Base-by-base conservation (phyloP, 2,113 vertebrate species). In the Hydrochoerus hydrochaeris region DNA sequence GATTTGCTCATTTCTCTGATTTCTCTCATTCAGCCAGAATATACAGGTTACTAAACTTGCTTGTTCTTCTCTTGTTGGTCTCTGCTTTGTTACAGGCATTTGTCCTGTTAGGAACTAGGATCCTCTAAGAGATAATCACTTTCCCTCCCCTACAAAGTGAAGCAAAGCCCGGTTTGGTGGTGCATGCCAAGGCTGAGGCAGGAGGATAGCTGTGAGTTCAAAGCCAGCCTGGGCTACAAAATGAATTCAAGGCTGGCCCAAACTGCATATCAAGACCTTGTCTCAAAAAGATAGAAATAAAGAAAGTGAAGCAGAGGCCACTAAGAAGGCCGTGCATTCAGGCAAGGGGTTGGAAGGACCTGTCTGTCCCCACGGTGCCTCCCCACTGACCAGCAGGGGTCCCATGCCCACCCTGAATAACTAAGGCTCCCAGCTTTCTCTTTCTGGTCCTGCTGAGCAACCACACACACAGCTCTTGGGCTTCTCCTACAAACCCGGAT, bases 301-400 rank as follows among this genome's bases (percentile, higher is more conserved):
- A 19, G 22, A 58, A 58, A 22, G 20, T 58, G 57, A 58, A 58
- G 57, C 57, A 58, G 38, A 71, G 4, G 57, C 38, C 28, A 1
- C 13, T 11, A 32, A 30, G 24, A 58, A 78, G 69, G 63, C 26
- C 12, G 41, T 4, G 2, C 3, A 22, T 28, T 24, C 46, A 57
- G 57, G 52, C 17, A 19, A 0, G 1, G 58, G 46, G 38, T 35
- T 14, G 0, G 26, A 26, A 85, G 44, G 19, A 1, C 5, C 69
- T 0, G 1, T 1, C 10, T 57, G 44, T 32, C 30, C 65, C 44
- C 10, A 67, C 52, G 46, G 62, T 63, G 62, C 62, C 12, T 24
- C 32, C 13, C 10, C 17, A 22, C 12, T 24, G 67, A 86, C 58
- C 7, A 26, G 17, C 19, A 58, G 84, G 14, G 44, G 4, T 13